Conservation (phyloP, 2,888 invertebrate genomes). For the Ormyrus nitidulus region DNA sequence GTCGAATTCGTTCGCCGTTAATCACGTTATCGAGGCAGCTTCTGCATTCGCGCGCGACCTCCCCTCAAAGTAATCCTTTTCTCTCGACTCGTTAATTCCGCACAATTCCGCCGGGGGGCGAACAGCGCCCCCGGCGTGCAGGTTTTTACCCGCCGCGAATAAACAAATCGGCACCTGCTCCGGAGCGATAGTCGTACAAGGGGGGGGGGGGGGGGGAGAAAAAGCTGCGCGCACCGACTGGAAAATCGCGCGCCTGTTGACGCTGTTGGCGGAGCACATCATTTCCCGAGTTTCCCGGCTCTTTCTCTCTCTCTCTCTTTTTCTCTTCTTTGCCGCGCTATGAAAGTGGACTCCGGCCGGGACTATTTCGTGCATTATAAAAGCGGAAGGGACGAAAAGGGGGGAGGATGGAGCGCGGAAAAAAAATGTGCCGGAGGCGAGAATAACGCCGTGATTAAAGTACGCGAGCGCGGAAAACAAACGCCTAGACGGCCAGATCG, state of each 20-base stretch:
- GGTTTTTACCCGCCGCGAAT: background rate
- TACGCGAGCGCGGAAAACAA: constrained; percentile 19
- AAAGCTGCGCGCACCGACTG: background rate
- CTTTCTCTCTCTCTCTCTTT: too few species aligned
- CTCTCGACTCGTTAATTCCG: constrained; percentile 49
- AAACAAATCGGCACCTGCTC: constrained; percentile 6
- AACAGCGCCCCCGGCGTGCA: background rate
- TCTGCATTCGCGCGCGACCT: background rate
- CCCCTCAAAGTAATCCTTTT: constrained; percentile 46
- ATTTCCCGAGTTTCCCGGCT: background rate
- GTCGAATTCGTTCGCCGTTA: constrained; percentile 37
- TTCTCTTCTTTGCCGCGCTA: background rate
- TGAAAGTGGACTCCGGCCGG: background rate
- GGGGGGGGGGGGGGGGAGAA: background rate
- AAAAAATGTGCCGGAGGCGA: background rate
- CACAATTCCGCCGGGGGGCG: constrained; percentile 20
- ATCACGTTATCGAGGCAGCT: constrained; percentile 52
- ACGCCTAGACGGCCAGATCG: constrained; percentile 52
- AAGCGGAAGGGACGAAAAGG: constrained; percentile 10
- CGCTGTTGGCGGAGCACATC: background rate
- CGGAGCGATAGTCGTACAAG: background rate
- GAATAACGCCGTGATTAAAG: constrained; percentile 43
- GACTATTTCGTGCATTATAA: constrained; percentile 19
- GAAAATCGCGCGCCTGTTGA: constrained; percentile 7
- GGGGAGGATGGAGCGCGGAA: background rate